Evolutionary conservation across 2,113 vertebrate genomes (phyloP).

Genomic region (Zingel zingel): DNA sequence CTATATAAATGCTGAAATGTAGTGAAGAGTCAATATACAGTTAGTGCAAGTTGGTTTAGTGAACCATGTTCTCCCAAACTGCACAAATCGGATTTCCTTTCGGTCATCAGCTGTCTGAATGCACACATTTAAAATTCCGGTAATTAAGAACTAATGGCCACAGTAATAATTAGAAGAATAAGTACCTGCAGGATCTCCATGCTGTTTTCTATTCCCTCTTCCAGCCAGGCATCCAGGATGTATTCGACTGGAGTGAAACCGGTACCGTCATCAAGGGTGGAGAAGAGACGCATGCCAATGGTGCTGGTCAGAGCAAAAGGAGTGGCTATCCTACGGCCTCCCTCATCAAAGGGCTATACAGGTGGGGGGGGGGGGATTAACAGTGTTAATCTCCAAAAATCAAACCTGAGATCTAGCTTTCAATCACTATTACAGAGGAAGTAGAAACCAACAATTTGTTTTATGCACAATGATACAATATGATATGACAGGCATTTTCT

Average conservation of each 20-base stretch:
- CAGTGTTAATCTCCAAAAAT: not conserved
- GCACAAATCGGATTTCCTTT: not conserved
- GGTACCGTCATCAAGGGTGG: constrained; percentile 92
- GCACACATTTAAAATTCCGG: not conserved
- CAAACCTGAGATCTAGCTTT: not conserved
- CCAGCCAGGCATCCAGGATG: constrained; percentile 92
- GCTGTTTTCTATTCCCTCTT: constrained; percentile 93
- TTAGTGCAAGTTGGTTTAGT: no score
- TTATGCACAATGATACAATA: not conserved
- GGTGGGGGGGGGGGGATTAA: not conserved
- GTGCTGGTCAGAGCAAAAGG: constrained; percentile 86
- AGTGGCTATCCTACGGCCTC: constrained; percentile 87
- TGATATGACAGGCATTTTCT: not conserved
- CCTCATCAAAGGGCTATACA: constrained; percentile 92
- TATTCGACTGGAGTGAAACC: constrained; percentile 89
- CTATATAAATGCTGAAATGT: no score
- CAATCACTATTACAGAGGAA: not conserved
- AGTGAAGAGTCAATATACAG: no score
- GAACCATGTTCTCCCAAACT: not conserved
- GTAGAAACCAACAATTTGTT: not conserved
- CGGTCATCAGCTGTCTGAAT: not conserved
- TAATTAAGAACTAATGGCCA: not conserved
- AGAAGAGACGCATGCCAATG: constrained; percentile 90
- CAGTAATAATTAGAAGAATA: not conserved
- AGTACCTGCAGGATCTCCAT: constrained; percentile 92